These are phyloP conservation scores for Clarias batrachus DNA, from an alignment of 2,113 vertebrate genomes.

Conservation along the genomic window DNA sequence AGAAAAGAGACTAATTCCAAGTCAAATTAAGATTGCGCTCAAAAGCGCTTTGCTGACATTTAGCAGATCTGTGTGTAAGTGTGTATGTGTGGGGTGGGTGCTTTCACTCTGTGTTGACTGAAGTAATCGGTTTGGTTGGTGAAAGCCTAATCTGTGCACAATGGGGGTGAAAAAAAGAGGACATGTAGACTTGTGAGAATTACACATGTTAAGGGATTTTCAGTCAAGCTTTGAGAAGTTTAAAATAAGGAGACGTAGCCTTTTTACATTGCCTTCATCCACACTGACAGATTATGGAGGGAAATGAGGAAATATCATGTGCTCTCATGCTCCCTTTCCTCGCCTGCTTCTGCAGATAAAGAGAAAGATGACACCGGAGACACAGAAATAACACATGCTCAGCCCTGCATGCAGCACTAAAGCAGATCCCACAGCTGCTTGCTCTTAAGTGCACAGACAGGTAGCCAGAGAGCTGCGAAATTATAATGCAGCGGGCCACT, in stretches of 20 bases:
- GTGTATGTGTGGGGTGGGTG: conserved; percentile 32
- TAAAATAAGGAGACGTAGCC: conserved; percentile 40
- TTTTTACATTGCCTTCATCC: conserved; percentile 42
- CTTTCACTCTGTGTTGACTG: conserved; percentile 69
- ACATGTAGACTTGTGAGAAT: conserved; percentile 47
- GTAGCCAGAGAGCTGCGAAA: conserved; percentile 51
- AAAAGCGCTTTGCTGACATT: conserved; percentile 80
- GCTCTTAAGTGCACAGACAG: conserved; percentile 58
- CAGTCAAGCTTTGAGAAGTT: conserved; percentile 29
- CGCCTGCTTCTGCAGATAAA: conserved; percentile 33
- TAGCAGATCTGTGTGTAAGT: conserved; percentile 72
- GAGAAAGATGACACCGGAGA: conserved; percentile 36
- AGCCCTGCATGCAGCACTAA: conserved; percentile 29
- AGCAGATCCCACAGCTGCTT: conserved; percentile 43
- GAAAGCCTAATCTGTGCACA: conserved; percentile 63
- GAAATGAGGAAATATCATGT: conserved; percentile 40
- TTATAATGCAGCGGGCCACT: conserved; percentile 51
- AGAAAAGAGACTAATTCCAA: conserved; percentile 71
- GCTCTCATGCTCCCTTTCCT: conserved; percentile 27
- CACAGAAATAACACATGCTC: conserved; percentile 50
- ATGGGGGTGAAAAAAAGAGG: conserved; percentile 44
- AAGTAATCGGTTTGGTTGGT: conserved; percentile 67
- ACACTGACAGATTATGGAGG: conserved; percentile 38
- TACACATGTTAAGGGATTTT: conserved; percentile 53
- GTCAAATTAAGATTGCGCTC: conserved; percentile 76